Conservation (phyloP, 2,797 vertebrate species). For the Anabas testudineus region DNA sequence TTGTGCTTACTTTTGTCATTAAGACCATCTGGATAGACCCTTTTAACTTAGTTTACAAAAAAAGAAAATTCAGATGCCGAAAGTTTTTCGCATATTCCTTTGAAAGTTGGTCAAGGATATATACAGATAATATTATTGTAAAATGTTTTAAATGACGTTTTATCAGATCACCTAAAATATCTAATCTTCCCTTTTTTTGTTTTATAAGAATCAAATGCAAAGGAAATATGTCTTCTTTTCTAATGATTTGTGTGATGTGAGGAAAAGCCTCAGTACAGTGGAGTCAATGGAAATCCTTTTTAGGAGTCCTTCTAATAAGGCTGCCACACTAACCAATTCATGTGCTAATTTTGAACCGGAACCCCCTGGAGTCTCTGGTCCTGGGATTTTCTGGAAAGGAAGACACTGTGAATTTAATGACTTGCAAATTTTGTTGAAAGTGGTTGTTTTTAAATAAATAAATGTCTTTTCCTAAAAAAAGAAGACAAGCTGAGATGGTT, state of each 20-base stretch:
- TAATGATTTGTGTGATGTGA: background rate
- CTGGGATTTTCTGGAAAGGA: slow-evolving; percentile 63
- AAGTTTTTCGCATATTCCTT: background rate
- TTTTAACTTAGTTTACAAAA: slow-evolving; percentile 12
- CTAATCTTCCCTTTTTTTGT: no score
- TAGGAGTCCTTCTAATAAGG: slow-evolving; percentile 57
- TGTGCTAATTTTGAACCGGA: slow-evolving; percentile 73
- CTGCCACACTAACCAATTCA: slow-evolving; percentile 67
- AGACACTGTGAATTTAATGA: slow-evolving; percentile 52
- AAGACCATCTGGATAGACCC: slow-evolving; percentile 1
- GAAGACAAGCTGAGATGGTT: slow-evolving; percentile 3
- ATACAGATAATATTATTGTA: background rate
- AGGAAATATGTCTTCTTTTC: background rate
- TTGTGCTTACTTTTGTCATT: slow-evolving; percentile 11
- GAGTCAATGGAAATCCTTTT: slow-evolving; percentile 47
- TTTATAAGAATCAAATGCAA: no score
- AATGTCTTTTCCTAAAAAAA: background rate
- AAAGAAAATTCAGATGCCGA: background rate
- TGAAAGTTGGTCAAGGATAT: background rate
- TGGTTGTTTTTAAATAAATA: slow-evolving; percentile 8
- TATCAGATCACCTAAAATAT: background rate
- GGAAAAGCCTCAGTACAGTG: slow-evolving; percentile 9
- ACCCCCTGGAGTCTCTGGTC: slow-evolving; percentile 52
- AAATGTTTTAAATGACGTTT: background rate
- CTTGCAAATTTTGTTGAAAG: slow-evolving; percentile 21